Evolutionary conservation across 1,140 invertebrate species (phyloP).

Genomic region (Acyrthosiphon pisum): DNA sequence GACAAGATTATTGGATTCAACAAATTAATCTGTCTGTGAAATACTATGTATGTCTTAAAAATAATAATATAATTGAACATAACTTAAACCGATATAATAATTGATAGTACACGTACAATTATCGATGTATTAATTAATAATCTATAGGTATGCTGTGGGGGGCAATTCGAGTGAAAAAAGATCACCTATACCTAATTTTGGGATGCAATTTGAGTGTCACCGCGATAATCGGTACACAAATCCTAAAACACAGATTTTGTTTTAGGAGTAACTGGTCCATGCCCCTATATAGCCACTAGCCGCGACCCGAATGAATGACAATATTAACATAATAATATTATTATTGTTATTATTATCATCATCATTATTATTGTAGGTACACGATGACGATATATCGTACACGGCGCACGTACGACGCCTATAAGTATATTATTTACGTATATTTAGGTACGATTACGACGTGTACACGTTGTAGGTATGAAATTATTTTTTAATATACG

Average conservation of each 20-base stretch:
- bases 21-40: too few relatives aligned
- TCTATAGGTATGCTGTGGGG: too few relatives aligned
- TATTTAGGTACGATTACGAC: neutral
- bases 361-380: neutral
- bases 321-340: neutral
- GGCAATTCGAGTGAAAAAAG: too few relatives aligned
- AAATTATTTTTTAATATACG: neutral
- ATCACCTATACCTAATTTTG: too few relatives aligned
- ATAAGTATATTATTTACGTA: neutral
- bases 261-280: neutral
- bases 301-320: neutral
- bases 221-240: neutral
- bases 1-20: too few relatives aligned
- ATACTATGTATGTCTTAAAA: too few relatives aligned
- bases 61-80: too few relatives aligned
- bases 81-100: too few relatives aligned
- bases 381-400: neutral
- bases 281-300: neutral
- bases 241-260: neutral
- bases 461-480: neutral
- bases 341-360: neutral
- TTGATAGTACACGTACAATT: too few relatives aligned
- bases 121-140: too few relatives aligned
- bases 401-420: neutral
- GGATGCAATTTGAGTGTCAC: too few relatives aligned